phyloP scores from a whole-genome alignment of 2,113 vertebrate species.

The Eptatretus burgeri region DNA sequence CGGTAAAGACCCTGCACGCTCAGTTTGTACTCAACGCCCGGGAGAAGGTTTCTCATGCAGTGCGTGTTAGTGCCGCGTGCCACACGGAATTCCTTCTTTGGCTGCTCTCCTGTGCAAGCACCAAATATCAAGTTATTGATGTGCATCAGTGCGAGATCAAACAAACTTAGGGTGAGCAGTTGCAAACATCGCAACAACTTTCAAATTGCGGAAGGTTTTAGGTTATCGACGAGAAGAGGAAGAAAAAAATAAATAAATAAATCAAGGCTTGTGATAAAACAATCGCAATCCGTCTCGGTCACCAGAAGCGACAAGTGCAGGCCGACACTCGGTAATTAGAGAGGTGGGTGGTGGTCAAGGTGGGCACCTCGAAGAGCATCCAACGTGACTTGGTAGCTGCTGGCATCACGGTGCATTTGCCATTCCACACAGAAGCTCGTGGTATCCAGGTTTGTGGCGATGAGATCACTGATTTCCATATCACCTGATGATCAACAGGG shows the following conservation, averaged over 20 bases:
- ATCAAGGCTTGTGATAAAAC: background rate
- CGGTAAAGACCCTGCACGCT: constrained; percentile 40
- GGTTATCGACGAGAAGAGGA: no score
- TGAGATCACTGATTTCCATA: constrained; percentile 39
- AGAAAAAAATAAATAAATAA: no score
- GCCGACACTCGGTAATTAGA: background rate
- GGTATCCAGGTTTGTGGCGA: constrained; percentile 30
- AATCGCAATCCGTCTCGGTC: background rate
- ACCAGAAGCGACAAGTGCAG: background rate
- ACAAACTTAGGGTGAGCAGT: no score
- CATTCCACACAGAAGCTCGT: constrained; percentile 54
- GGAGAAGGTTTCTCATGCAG: constrained; percentile 54
- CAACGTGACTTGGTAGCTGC: constrained; percentile 37
- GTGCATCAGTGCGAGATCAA: no score
- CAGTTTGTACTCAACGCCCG: constrained; percentile 55
- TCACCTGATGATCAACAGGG: constrained; percentile 23
- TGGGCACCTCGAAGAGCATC: constrained; percentile 51
- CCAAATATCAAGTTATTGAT: no score
- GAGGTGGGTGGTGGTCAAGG: background rate
- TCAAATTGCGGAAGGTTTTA: no score
- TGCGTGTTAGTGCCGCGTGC: constrained; percentile 35
- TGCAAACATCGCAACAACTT: no score
- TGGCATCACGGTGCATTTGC: constrained; percentile 47
- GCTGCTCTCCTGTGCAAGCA: constrained; percentile 24
- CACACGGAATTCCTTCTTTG: constrained; percentile 33